Percentiles rank a stretch among this genome's conserved stretches.
Conservation (phyloP, 1,140 invertebrate genomes). For the Drosophila gunungcola region DNA sequence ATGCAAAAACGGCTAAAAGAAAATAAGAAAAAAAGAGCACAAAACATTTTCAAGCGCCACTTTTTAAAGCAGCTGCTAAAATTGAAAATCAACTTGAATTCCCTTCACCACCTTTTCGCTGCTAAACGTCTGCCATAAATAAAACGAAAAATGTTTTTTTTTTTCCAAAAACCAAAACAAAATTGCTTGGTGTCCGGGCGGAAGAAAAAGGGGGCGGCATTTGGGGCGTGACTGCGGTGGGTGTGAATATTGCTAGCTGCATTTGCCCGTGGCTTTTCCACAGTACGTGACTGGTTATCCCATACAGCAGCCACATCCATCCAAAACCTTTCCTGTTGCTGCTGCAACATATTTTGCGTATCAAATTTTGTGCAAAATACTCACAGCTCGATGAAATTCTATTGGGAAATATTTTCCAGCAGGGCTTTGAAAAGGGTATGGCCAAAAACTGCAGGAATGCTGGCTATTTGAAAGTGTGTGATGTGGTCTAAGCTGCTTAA, state of each 20-base stretch:
- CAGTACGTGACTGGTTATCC: conserved; percentile 70
- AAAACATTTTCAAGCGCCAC: conserved; percentile 65
- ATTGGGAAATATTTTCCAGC: conserved; percentile 68
- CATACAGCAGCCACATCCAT: conserved; percentile 8
- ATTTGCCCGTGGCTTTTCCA: conserved; percentile 36
- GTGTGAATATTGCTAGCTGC: conserved; percentile 25
- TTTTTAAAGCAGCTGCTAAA: conserved; percentile 66
- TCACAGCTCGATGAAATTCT: conserved; percentile 74
- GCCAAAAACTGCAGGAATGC: conserved; percentile 11
- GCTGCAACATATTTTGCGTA: conserved; percentile 74
- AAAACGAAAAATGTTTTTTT: conserved; percentile 62
- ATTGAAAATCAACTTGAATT: conserved; percentile 69
- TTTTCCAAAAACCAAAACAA: conserved; percentile 51
- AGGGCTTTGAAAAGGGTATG: conserved; percentile 33
- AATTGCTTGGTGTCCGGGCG: conserved; percentile 53
- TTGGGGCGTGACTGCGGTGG: conserved; percentile 6
- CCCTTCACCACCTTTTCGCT: conserved; percentile 26
- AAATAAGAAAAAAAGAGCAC: conserved; percentile 22
- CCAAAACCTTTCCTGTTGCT: conserved; percentile 21
- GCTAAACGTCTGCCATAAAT: conserved; percentile 79
- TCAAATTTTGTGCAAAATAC: conserved; percentile 79
- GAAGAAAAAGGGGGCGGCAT: background rate
- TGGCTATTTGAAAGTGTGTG: conserved; percentile 6
- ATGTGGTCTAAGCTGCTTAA: background rate
- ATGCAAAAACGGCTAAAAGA: conserved; percentile 5